Percentiles rank a stretch among this genome's conserved stretches.
Evolutionary conservation across 2,888 invertebrate species (phyloP).

Genomic region (Lycaena phlaeas): DNA sequence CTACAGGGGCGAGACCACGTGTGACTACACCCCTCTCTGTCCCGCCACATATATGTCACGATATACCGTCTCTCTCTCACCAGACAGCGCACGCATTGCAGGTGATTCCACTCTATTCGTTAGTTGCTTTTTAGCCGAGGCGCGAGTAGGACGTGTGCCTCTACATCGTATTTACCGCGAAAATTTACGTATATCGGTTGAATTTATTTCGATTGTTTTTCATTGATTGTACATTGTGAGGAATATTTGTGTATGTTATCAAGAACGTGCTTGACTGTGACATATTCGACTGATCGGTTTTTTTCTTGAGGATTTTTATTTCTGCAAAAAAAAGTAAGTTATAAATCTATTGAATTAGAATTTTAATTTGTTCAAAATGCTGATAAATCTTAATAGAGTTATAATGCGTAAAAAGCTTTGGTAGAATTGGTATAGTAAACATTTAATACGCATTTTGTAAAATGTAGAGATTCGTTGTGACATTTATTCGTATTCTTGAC

Average conservation of each 20-base stretch:
- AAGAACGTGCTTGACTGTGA: slow-evolving; percentile 2
- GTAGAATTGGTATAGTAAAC: too few relatives aligned
- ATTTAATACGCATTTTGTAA: not conserved
- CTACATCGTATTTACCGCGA: slow-evolving; percentile 51
- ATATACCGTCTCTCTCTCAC: slow-evolving; percentile 30
- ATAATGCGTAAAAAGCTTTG: too few relatives aligned
- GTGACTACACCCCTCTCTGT: slow-evolving; percentile 38
- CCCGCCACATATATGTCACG: slow-evolving; percentile 19
- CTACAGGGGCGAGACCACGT: slow-evolving; percentile 53
- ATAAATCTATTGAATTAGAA: too few relatives aligned
- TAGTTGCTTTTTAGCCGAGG: slow-evolving; percentile 47
- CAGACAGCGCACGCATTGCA: slow-evolving; percentile 67
- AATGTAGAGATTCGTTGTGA: not conserved
- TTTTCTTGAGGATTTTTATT: not conserved
- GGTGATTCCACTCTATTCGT: slow-evolving; percentile 42
- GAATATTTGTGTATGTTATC: slow-evolving; percentile 1
- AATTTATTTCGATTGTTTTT: not conserved
- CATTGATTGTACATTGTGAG: not conserved
- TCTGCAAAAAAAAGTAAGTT: slow-evolving; percentile 4
- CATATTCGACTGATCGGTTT: not conserved
- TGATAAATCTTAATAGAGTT: too few relatives aligned
- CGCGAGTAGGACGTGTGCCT: slow-evolving; percentile 42
- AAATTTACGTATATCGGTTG: slow-evolving; percentile 43
- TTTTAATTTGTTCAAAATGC: too few relatives aligned
- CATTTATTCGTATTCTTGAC: slow-evolving; percentile 1